Conservation (phyloP, 2,888 invertebrate genomes). For the Nomada hirtipes region DNA sequence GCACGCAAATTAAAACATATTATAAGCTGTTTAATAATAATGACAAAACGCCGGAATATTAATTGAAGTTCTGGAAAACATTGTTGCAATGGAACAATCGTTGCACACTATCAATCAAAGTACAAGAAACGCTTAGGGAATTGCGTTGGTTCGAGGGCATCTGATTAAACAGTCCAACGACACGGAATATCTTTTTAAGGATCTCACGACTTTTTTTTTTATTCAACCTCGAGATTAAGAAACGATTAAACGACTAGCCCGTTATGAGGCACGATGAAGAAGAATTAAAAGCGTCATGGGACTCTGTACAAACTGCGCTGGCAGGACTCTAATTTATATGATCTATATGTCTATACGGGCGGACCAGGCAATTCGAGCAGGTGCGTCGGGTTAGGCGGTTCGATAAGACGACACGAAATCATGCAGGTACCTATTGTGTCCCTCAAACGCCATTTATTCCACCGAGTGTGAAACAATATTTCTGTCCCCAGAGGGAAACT, state of each 20-base stretch:
- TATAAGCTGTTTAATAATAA: not conserved
- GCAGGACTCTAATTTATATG: constrained; percentile 22
- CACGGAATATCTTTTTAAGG: not conserved
- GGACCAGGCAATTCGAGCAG: constrained; percentile 22
- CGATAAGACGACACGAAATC: constrained; percentile 22
- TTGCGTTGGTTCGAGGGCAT: not conserved
- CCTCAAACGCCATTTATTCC: not conserved
- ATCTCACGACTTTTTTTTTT: constrained; percentile 1
- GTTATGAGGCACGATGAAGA: constrained; percentile 8
- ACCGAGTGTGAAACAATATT: not conserved
- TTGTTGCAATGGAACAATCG: not conserved
- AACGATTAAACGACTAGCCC: constrained; percentile 12
- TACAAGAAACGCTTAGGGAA: not conserved
- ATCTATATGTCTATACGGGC: constrained; percentile 35
- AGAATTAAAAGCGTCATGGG: constrained; percentile 5
- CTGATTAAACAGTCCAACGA: not conserved
- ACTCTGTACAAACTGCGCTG: constrained; percentile 26
- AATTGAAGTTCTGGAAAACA: not conserved
- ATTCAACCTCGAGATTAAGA: constrained; percentile 6
- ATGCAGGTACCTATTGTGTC: constrained; percentile 33
- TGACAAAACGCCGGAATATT: no score
- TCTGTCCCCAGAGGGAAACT: not conserved
- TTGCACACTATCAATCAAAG: not conserved
- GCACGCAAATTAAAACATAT: not conserved
- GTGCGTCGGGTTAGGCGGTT: constrained; percentile 15